Evolutionary conservation across 2,113 vertebrate species (phyloP).

Genomic region (Sapayoa aenigma): DNA sequence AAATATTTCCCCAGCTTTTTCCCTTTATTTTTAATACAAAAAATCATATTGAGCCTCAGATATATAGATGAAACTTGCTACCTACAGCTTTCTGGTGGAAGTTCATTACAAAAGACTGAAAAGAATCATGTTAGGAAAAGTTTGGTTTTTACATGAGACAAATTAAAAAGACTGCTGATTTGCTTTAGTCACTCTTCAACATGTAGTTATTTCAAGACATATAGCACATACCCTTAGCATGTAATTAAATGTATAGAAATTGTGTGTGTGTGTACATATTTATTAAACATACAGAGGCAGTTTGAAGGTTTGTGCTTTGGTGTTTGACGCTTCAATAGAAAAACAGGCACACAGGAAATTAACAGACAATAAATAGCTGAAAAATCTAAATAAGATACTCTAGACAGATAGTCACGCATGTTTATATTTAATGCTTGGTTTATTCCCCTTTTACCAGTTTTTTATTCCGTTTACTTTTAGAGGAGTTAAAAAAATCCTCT

Average conservation of each 20-base stretch:
- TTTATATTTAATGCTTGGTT: slow-evolving; percentile 50
- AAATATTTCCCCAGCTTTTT: slow-evolving; percentile 89
- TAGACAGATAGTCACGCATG: slow-evolving; percentile 37
- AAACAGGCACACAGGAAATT: slow-evolving; percentile 53
- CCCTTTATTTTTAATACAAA: slow-evolving; percentile 77
- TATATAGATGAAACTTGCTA: slow-evolving; percentile 65
- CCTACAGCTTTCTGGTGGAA: slow-evolving; percentile 59
- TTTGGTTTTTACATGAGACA: slow-evolving; percentile 69
- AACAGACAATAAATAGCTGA: slow-evolving; percentile 62
- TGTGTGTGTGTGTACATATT: not conserved
- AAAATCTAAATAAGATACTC: slow-evolving; percentile 71
- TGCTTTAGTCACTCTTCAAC: slow-evolving; percentile 47
- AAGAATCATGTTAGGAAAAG: slow-evolving; percentile 69
- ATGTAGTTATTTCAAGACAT: slow-evolving; percentile 41
- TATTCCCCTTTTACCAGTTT: slow-evolving; percentile 33
- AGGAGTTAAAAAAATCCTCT: slow-evolving; percentile 55
- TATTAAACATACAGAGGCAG: slow-evolving; percentile 25
- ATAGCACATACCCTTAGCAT: not conserved
- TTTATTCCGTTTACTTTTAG: slow-evolving; percentile 46
- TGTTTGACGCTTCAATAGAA: slow-evolving; percentile 58
- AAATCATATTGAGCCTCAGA: slow-evolving; percentile 65
- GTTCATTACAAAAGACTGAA: slow-evolving; percentile 69
- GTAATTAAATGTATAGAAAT: not conserved
- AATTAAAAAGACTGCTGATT: slow-evolving; percentile 65
- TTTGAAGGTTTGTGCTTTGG: slow-evolving; percentile 64